A percentile compares a stretch with the other conserved stretches of the same genome.
Conservation (phyloP, 2,888 invertebrate genomes). For the Harmothoe impar region DNA sequence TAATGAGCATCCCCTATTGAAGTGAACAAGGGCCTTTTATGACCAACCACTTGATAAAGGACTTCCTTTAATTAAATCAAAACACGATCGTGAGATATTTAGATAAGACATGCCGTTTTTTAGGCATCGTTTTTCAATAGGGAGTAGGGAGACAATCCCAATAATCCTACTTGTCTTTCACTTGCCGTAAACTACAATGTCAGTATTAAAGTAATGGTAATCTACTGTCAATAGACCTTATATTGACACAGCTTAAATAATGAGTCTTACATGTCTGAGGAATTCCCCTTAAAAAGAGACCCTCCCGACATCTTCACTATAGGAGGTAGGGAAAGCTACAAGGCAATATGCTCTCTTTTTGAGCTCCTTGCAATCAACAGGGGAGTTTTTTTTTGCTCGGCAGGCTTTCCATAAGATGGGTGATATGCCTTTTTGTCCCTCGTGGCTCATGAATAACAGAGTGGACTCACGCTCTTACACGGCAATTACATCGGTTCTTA, state of each 20-base stretch:
- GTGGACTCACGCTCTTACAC: constrained; percentile 40
- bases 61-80: constrained; percentile 29
- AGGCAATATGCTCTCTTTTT: constrained; percentile 53
- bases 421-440: constrained; percentile 8
- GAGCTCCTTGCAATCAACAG: neutral
- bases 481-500: constrained; percentile 49
- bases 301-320: constrained; percentile 38
- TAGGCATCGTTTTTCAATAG: neutral
- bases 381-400: neutral
- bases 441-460: constrained; percentile 44
- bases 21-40: too few species aligned
- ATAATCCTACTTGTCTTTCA: constrained; percentile 43
- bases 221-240: constrained; percentile 51
- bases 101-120: constrained; percentile 35
- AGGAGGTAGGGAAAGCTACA: constrained; percentile 34
- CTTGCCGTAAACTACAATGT: constrained; percentile 35
- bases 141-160: neutral
- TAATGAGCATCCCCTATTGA: too few species aligned
- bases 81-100: constrained; percentile 15
- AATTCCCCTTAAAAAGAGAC: constrained; percentile 33
- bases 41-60: neutral
- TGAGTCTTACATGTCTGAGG: constrained; percentile 1
- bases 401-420: constrained; percentile 44
- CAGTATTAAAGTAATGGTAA: constrained; percentile 24
- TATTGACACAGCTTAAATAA: constrained; percentile 3